Evolutionary conservation across 2,888 invertebrate genomes (phyloP), one percentile per base, ranked within the genome.

Genomic region (Drosophila barbarae): DNA sequence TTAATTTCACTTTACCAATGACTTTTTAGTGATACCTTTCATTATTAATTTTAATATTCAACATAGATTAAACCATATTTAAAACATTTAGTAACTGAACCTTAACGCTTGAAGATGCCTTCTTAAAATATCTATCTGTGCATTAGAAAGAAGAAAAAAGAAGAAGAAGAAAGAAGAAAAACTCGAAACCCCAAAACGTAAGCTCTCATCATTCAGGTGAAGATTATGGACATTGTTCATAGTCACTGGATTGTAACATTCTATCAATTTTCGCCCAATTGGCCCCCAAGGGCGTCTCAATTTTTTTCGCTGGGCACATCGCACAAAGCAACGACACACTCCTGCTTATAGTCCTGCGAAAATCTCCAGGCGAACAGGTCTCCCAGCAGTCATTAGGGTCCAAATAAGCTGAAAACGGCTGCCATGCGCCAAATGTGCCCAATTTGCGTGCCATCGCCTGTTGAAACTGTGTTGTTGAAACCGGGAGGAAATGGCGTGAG

Each of bases 381-480:
- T 74, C 76, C 60, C 73, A 69, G 44, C 67, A 66, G 74, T 81
- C 76, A 78, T 81, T 78, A 81, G 61, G 53, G 73, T 41, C 67
- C 69, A 64, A 69, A 74, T 58, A 74, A 72, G 68, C 71, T 67
- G 60, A 77, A 75, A 77, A 75, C 69, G 59, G 75, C 56, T 69
- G 74, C 70, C 76, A 77, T 68, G 66, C 70, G 83, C 74, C 68
- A 80, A 83, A 80, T 77, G 83, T 77, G 74, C 70, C 81, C 78
- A 81, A 81, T 81, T 81, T 76, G 72, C 50, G 52, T 74, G 60
- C 57, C 46, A 56, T 39, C 32, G 42, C 34, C 52, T 47, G 46
- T 38, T 53, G 50, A 54, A 32, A 53, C 23, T 46, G 46, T 21
- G 46, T 30, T 32, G 46, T 18, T 46, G 46, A 46, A 32, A 21